Base-by-base conservation (phyloP, 2,797 vertebrate species). In the Galaxias olidus region DNA sequence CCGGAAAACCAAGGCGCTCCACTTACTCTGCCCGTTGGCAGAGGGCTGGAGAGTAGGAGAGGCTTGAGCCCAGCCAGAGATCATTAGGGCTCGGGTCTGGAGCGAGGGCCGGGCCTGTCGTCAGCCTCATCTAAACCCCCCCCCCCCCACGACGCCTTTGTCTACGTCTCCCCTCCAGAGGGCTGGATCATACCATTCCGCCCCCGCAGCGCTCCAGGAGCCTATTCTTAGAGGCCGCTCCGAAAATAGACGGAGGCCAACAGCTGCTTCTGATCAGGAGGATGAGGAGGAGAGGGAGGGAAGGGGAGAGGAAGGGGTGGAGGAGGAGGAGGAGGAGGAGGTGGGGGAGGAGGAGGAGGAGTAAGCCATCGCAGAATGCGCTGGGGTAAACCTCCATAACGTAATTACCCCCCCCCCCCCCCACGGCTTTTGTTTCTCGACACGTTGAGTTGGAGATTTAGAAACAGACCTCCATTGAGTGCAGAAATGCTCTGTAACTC, bases 211-310 rank as follows among this genome's bases (percentile, higher is more conserved):
- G 63, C 55, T 69, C 60, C 68, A 54, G 50, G 51, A 14, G 4
- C 20, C 79, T 86, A 87, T 87, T 80, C 78, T 82, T 84, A 82
- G 77, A 76, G 62, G 1, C 18, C 53, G 40, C 45, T 65, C 69
- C 14, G 1, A 74, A 76, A 86, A 87, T 82, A 87, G 74, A 79
- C 57, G 48, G 44, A 15, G 56, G 20, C 63, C 30, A 74, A 68
- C 87, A 89, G 83, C 88, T 88, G 87, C 75, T 84, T 80, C 59
- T 71, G 63, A 83, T 86, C 70, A 73, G 54, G 66, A 57, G 30
- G 41, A 50, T 56, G 57, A 70, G 49, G 59, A 44, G 56, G 59
- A 66, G 41, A 47, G 65, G 65, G 61, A 68, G 72, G 43, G 69
- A 66, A 76, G 14, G 52, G 73, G 69, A 65, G 54, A 66, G 19